Evolutionary conservation across 1,140 invertebrate species (phyloP), one percentile per base, ranked within the genome.

Genomic region (Pogonomyrmex californicus): DNA sequence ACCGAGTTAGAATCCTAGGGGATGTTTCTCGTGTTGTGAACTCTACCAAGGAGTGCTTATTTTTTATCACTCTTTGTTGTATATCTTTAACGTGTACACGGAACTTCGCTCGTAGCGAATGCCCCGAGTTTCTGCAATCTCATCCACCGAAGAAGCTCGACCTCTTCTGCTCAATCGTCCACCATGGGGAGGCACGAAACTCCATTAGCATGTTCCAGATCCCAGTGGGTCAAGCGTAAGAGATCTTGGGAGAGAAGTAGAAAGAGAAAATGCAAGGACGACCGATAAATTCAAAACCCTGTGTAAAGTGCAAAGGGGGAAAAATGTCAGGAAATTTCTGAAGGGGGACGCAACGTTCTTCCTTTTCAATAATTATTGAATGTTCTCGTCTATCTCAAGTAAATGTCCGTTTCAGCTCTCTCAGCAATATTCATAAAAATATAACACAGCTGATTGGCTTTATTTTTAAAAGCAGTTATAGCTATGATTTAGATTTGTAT

Each of bases 181-280:
- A 73, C 66, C 17, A 30, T 83, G 44, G 68, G 56, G 36, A 75
- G 79, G 51, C 41, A 75, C 54, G 68, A 83, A 75, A 75, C 54
- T 83, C 79, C 68, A 83, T 83, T 83, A 83, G 41, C 68, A 82
- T 82, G 78, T 83, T 83, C n/a, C n/a, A 75, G 68, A 75, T 75
- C 54, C 41, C 79, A 33, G 38, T 30, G 68, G 68, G 41, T 83
- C 56, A 60, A 41, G 54, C 38, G 12, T 73, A 75, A 75, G 41
- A 75, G 41, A 75, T 83, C 38, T n/a, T 58, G 30, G 4, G 12
- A 49, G 68, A 4, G 6, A 41, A 17, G 5, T 62, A 23, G 51
- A 71, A 41, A n/a, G 23, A 70, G 49, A 79, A 38, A 38, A 63
- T 1, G 54, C 3, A 17, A 60, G 30, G 17, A 58, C 12, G 41